These are phyloP conservation scores for Spondyliosoma cantharus DNA, from an alignment of 2,797 vertebrate species.

Conservation along the genomic window DNA sequence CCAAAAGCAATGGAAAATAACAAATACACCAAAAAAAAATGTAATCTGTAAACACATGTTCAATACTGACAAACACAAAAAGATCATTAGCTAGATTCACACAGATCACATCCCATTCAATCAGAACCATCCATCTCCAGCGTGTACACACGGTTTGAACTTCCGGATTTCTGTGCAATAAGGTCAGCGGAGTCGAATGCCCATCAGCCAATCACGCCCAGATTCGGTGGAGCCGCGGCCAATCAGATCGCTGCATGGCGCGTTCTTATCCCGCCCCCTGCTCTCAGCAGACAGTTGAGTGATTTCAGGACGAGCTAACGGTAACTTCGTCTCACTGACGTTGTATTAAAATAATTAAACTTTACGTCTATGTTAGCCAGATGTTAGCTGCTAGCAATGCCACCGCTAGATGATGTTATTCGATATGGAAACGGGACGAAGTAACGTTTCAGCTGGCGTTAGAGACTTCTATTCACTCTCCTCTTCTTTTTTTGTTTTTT, in stretches of 20 bases:
- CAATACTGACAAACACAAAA: no score
- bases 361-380: background rate
- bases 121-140: slow-evolving; percentile 8
- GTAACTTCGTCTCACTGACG: background rate
- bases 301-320: background rate
- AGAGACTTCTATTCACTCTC: background rate
- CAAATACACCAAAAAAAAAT: no score
- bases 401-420: background rate
- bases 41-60: no score
- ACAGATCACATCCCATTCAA: background rate
- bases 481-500: no score
- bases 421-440: slow-evolving; percentile 2
- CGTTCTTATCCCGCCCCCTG: slow-evolving; percentile 20
- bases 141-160: background rate
- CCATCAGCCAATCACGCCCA: slow-evolving; percentile 46
- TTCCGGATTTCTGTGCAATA: slow-evolving; percentile 68
- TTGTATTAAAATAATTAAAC: background rate
- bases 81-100: background rate
- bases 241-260: slow-evolving; percentile 29
- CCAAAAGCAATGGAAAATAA: no score
- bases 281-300: slow-evolving; percentile 22
- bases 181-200: background rate
- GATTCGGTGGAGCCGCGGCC: background rate
- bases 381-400: background rate
- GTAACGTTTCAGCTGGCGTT: background rate